Percentiles rank a stretch among this genome's conserved stretches.
Conservation (phyloP, 2,888 invertebrate genomes). For the Drosophila subquinaria region DNA sequence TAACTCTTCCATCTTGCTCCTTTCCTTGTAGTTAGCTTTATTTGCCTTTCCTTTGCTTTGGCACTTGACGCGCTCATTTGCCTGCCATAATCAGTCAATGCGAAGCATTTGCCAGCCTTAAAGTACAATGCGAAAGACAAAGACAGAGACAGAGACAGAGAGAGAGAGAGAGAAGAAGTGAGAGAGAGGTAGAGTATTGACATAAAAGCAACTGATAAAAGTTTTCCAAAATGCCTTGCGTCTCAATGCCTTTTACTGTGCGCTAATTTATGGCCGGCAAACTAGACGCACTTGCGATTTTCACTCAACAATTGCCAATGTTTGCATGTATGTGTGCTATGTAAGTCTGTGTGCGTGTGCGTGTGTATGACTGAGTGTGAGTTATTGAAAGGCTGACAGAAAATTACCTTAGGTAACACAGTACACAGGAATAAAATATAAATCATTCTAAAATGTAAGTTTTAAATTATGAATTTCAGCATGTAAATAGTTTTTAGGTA, state of each 20-base stretch:
- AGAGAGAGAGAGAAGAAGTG: neutral
- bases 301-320: constrained; percentile 48
- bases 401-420: constrained; percentile 38
- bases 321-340: neutral
- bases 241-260: constrained; percentile 55
- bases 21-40: constrained; percentile 10
- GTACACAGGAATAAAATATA: neutral
- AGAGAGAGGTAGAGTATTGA: constrained; percentile 3
- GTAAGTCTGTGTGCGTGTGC: neutral
- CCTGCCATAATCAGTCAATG: constrained; percentile 68
- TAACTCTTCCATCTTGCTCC: neutral
- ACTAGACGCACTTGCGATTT: constrained; percentile 45
- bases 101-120: constrained; percentile 13
- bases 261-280: constrained; percentile 68
- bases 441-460: no score
- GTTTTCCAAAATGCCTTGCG: constrained; percentile 55
- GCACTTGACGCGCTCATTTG: constrained; percentile 65
- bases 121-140: neutral
- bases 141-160: neutral
- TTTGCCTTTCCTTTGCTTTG: constrained; percentile 40
- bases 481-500: no score
- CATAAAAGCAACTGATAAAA: constrained; percentile 69
- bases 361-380: neutral
- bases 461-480: no score
- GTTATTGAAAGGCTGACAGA: constrained; percentile 13